Evolutionary conservation across 2,888 invertebrate species (phyloP).

Genomic region (Elysia crispata): DNA sequence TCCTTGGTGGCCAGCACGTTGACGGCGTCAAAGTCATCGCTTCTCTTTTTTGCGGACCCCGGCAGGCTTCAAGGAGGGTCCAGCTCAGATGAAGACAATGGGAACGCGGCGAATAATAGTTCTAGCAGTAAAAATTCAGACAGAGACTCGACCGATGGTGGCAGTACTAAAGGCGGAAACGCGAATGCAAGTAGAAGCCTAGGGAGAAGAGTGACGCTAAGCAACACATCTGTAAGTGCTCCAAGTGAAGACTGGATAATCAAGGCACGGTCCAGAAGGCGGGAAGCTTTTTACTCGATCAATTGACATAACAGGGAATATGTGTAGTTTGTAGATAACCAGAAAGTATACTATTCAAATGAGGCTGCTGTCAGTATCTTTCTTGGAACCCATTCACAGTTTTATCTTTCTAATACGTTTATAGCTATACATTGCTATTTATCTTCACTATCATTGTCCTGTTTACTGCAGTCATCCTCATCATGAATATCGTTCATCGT

Average conservation of each 20-base stretch:
- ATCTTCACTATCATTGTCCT: no score
- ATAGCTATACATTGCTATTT: no score
- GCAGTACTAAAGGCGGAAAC: background rate
- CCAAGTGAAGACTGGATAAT: background rate
- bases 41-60: background rate
- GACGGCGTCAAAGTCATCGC: background rate
- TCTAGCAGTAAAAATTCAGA: background rate
- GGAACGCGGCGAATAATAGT: background rate
- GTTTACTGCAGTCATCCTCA: background rate
- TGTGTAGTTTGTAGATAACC: no score
- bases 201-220: conserved; percentile 1
- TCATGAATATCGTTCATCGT: conserved; percentile 16
- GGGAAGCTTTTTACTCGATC: conserved; percentile 36
- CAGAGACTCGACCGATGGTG: background rate
- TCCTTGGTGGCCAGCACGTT: background rate
- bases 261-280: conserved; percentile 20
- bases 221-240: background rate
- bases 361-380: no score
- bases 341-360: no score
- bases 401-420: no score
- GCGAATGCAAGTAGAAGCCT: background rate
- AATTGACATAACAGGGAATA: background rate
- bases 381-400: no score
- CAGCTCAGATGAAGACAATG: conserved; percentile 32
- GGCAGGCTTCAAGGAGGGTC: background rate